Percentiles rank a stretch among this genome's conserved stretches.
Evolutionary conservation across 2,797 vertebrate species (phyloP).

Genomic region (Gastrophryne carolinensis): DNA sequence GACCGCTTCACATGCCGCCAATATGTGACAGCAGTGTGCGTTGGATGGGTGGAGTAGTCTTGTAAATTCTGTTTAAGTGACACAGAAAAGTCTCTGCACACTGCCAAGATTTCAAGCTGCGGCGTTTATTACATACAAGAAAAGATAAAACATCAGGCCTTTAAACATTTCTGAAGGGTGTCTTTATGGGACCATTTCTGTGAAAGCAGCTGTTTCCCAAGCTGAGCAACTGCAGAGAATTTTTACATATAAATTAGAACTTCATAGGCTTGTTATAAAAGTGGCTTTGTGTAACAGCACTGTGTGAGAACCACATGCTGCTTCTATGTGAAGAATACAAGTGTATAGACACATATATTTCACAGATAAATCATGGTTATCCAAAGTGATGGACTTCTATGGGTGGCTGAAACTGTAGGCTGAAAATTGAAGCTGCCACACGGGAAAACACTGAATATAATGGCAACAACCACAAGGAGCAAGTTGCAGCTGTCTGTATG

Average conservation of each 20-base stretch:
- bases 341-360: too few species aligned
- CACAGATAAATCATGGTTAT: too few species aligned
- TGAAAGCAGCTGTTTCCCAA: not conserved
- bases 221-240: not conserved
- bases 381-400: too few species aligned
- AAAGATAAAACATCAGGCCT: not conserved
- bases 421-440: too few species aligned
- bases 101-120: not conserved
- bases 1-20: not conserved
- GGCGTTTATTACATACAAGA: not conserved
- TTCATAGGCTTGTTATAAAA: not conserved
- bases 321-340: too few species aligned
- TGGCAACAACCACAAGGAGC: too few species aligned
- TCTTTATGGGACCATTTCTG: not conserved
- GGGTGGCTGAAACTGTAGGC: too few species aligned
- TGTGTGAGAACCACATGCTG: too few species aligned
- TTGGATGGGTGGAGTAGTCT: not conserved
- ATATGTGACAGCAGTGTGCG: not conserved
- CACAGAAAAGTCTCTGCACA: not conserved
- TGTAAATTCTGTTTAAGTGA: not conserved
- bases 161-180: not conserved
- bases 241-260: not conserved
- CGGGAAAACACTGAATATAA: too few species aligned
- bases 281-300: too few species aligned
- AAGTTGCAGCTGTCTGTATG: too few species aligned